phyloP scores from a whole-genome alignment of 2,888 invertebrate genomes.

The Cabera pusaria region DNA sequence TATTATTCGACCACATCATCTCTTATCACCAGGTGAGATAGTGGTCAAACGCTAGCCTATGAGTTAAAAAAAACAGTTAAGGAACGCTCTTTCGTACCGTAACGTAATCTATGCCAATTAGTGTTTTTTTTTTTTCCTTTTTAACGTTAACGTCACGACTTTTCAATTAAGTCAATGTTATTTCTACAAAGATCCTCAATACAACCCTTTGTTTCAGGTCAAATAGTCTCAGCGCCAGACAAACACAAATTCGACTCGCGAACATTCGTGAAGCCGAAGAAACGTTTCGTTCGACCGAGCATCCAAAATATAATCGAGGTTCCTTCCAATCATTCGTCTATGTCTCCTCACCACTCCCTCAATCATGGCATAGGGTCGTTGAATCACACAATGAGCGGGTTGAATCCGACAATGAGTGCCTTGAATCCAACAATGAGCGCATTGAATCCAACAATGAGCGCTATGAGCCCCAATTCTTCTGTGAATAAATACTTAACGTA shows the following conservation, averaged over 20 bases:
- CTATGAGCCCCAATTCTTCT: conserved; percentile 32
- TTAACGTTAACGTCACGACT: too few relatives aligned
- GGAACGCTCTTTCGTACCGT: too few relatives aligned
- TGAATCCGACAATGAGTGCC: conserved; percentile 23
- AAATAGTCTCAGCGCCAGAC: conserved; percentile 59
- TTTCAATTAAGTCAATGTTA: too few relatives aligned
- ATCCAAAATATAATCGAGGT: conserved; percentile 80
- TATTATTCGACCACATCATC: too few relatives aligned
- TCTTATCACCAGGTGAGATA: too few relatives aligned
- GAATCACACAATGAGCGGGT: conserved; percentile 2
- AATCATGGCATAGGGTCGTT: conserved; percentile 5
- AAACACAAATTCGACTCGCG: conserved; percentile 85
- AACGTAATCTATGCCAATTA: too few relatives aligned
- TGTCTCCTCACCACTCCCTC: conserved; percentile 46
- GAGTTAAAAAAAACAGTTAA: too few relatives aligned
- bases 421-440: conserved; percentile 3
- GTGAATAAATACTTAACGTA: conserved; percentile 70
- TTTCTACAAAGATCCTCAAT: neutral
- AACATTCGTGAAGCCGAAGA: conserved; percentile 88
- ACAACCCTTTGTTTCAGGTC: conserved; percentile 50
- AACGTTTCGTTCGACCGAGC: conserved; percentile 81
- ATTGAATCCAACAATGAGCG: conserved; percentile 32
- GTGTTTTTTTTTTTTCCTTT: too few relatives aligned
- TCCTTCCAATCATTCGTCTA: conserved; percentile 52
- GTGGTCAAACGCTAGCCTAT: too few relatives aligned